Evolutionary conservation across 2,888 invertebrate genomes (phyloP).

Genomic region (Torymus texanus): DNA sequence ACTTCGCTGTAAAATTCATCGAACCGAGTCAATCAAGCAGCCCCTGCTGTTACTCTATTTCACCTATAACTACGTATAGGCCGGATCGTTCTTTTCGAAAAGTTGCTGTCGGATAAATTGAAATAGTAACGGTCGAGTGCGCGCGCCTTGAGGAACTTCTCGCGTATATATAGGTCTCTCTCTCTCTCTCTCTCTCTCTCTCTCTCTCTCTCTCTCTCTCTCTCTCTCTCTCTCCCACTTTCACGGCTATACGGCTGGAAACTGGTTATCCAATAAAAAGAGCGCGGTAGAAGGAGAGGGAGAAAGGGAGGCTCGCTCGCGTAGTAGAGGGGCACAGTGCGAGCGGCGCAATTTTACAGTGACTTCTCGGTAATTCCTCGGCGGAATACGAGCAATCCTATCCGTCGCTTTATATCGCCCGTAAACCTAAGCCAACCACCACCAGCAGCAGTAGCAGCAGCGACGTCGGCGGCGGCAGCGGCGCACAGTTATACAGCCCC

Average conservation of each 20-base stretch:
- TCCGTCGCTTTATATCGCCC: slow-evolving; percentile 53
- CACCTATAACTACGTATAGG: too few species aligned
- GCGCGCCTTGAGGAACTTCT: slow-evolving; percentile 1
- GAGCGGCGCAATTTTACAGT: slow-evolving; percentile 51
- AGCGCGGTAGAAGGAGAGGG: background rate
- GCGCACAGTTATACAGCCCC: slow-evolving; percentile 39
- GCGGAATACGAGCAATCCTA: slow-evolving; percentile 54
- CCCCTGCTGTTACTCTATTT: too few species aligned
- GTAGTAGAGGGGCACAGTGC: background rate
- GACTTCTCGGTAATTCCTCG: slow-evolving; percentile 53
- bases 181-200: background rate
- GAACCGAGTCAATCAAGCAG: too few species aligned
- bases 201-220: background rate
- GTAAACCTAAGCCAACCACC: slow-evolving; percentile 50
- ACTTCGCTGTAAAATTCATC: too few species aligned
- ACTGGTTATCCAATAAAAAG: slow-evolving; percentile 47
- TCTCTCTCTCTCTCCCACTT: background rate
- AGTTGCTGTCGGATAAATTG: slow-evolving; percentile 6
- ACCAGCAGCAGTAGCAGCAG: background rate
- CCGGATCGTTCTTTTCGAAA: background rate
- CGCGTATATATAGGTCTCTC: slow-evolving; percentile 1
- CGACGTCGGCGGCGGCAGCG: background rate
- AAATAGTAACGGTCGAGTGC: slow-evolving; percentile 2
- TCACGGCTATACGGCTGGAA: slow-evolving; percentile 5
- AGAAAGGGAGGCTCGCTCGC: background rate